A percentile compares a stretch with the other conserved stretches of the same genome.
These are phyloP conservation scores for Neopelma chrysocephalum DNA, from an alignment of 2,797 vertebrate genomes.

Conservation along the genomic window DNA sequence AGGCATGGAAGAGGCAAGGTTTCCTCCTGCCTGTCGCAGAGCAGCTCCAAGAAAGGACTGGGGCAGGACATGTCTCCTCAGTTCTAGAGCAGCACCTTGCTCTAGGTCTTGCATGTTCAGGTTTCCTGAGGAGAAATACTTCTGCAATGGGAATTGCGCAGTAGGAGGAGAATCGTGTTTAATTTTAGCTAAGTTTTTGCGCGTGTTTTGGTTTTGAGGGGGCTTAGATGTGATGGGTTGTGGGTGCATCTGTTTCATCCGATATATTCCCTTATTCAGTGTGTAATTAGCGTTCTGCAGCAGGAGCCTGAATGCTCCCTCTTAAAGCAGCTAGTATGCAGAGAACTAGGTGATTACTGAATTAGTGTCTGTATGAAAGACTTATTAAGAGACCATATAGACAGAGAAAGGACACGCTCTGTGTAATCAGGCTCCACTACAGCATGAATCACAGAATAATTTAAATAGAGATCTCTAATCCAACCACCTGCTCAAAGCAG, in stretches of 20 bases:
- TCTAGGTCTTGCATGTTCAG: not conserved
- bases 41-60: not conserved
- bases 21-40: not conserved
- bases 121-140: not conserved
- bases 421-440: not conserved
- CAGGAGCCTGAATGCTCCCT: not conserved
- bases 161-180: not conserved
- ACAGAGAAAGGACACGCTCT: not conserved
- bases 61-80: not conserved
- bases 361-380: not conserved
- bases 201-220: not conserved
- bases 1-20: not conserved
- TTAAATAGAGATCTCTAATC: not conserved
- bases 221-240: not conserved
- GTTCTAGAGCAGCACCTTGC: not conserved
- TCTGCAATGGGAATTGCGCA: not conserved
- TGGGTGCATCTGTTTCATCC: not conserved
- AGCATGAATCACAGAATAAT: not conserved
- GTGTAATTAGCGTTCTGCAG: not conserved
- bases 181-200: not conserved
- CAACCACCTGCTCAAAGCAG: not conserved
- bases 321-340: not conserved
- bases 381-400: not conserved
- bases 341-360: not conserved
- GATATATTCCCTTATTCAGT: not conserved